These are phyloP conservation scores for Lepidurus couesii DNA, from an alignment of 1,140 invertebrate genomes.

Conservation along the genomic window DNA sequence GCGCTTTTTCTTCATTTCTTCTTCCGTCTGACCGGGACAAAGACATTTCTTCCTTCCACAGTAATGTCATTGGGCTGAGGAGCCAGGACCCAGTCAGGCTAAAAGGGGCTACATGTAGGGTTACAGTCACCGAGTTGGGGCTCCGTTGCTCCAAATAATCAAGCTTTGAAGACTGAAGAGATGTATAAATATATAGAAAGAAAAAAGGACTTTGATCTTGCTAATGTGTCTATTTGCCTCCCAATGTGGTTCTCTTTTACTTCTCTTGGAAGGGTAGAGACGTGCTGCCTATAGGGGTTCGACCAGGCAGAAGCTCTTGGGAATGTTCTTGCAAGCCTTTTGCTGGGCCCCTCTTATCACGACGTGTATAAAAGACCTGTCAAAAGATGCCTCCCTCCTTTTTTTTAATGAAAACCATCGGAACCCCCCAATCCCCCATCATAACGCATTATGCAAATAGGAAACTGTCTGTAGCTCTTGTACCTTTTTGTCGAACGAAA, in stretches of 20 bases:
- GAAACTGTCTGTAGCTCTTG: neutral
- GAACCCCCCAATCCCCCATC: neutral
- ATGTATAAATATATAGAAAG: neutral
- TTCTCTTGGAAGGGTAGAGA: neutral
- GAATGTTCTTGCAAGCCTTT: neutral
- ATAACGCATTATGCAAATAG: conserved; percentile 3
- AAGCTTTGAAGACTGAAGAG: neutral
- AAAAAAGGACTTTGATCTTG: conserved; percentile 3
- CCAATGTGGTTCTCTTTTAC: neutral
- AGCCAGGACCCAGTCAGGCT: neutral
- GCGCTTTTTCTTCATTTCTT: neutral
- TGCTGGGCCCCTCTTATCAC: neutral
- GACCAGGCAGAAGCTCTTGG: conserved; percentile 13
- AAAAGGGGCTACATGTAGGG: neutral
- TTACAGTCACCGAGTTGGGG: neutral
- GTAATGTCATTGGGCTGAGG: neutral
- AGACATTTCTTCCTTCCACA: neutral
- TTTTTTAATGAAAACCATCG: neutral
- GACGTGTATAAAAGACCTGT: neutral
- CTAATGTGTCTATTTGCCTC: conserved; percentile 9
- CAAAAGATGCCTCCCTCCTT: neutral
- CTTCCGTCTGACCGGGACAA: neutral
- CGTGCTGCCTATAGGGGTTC: neutral
- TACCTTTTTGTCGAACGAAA: conserved; percentile 6
- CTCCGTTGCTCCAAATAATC: conserved; percentile 2